Evolutionary conservation across 2,113 vertebrate genomes (phyloP).

Genomic region (Osmerus eperlanus): DNA sequence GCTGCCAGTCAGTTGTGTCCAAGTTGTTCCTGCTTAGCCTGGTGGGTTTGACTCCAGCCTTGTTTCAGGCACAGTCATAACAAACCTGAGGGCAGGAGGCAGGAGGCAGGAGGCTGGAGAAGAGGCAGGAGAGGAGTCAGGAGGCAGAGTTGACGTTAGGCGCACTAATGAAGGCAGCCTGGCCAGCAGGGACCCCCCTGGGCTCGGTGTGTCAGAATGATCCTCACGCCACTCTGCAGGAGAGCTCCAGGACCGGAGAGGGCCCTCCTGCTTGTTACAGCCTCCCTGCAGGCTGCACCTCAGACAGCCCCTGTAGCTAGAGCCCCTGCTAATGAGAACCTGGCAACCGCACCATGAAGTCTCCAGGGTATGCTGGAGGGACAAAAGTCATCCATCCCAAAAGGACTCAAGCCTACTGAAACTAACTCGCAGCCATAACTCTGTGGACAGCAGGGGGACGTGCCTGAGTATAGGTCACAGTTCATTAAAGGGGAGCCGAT

Average conservation of each 20-base stretch:
- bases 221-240: constrained; percentile 52
- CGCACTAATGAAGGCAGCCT: constrained; percentile 9
- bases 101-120: constrained; percentile 29
- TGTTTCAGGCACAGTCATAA: constrained; percentile 61
- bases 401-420: neutral
- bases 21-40: constrained; percentile 60
- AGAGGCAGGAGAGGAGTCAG: constrained; percentile 44
- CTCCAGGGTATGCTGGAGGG: constrained; percentile 15
- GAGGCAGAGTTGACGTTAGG: neutral
- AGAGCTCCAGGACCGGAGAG: constrained; percentile 34
- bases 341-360: constrained; percentile 15
- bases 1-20: constrained; percentile 37
- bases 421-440: constrained; percentile 1
- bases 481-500: neutral
- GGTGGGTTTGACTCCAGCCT: constrained; percentile 59
- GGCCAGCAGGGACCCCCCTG: constrained; percentile 9
- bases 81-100: constrained; percentile 57
- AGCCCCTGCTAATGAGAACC: constrained; percentile 39
- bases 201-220: constrained; percentile 34
- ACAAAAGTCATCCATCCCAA: constrained; percentile 1
- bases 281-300: constrained; percentile 33
- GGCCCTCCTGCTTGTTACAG: constrained; percentile 48
- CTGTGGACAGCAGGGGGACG: neutral
- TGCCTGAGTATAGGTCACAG: neutral
- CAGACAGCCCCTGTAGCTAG: constrained; percentile 33